A percentile compares a stretch with the other conserved stretches of the same genome.
Conservation (phyloP, 2,113 vertebrate genomes). For the Xenus cinereus region DNA sequence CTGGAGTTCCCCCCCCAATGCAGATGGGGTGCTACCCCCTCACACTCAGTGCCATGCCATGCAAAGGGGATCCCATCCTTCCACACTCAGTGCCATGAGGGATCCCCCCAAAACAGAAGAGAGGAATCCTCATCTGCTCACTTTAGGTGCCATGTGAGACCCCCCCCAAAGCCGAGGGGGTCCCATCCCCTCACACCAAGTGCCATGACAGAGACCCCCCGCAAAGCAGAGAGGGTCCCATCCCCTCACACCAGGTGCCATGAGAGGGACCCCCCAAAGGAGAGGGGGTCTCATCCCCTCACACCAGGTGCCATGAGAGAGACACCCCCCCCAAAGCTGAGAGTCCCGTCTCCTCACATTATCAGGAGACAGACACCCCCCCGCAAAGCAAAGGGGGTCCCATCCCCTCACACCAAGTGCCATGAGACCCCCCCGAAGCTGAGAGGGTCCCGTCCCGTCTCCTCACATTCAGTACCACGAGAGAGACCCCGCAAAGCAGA, state of each 20-base stretch:
- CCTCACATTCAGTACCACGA: too few relatives aligned
- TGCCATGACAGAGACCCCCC: too few relatives aligned
- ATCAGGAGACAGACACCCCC: too few relatives aligned
- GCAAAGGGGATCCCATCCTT: too few relatives aligned
- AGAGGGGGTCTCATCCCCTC: background rate
- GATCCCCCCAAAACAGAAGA: background rate
- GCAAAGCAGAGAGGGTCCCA: too few relatives aligned
- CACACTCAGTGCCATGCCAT: accelerated
- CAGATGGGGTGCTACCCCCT: background rate
- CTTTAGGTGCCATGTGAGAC: background rate
- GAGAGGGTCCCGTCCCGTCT: background rate
- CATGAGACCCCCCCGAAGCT: too few relatives aligned
- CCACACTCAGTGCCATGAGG: background rate
- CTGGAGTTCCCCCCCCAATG: accelerated
- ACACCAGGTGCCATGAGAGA: too few relatives aligned
- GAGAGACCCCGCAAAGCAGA: too few relatives aligned
- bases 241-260: background rate
- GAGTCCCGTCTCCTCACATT: too few relatives aligned
- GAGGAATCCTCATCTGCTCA: background rate
- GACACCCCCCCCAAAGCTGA: too few relatives aligned
- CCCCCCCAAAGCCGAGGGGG: background rate
- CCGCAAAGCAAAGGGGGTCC: background rate
- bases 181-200: background rate
- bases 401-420: background rate
- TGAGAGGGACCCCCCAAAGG: background rate